Evolutionary conservation across 1,140 invertebrate species (phyloP).

Genomic region (Choristoneura fumiferana): DNA sequence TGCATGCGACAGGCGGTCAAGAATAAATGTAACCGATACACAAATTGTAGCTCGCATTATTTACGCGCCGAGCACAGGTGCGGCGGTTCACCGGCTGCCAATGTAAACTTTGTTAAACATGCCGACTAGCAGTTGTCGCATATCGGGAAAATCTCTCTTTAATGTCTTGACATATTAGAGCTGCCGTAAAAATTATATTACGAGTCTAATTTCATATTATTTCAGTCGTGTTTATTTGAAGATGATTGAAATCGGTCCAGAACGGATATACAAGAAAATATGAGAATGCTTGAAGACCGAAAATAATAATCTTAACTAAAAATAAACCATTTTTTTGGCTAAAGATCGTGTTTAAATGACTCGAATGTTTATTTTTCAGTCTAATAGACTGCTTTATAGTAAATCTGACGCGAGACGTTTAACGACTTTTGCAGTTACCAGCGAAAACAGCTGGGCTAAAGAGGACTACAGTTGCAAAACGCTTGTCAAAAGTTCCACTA

Average conservation of each 20-base stretch:
- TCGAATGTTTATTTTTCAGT: not conserved
- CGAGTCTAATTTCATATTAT: constrained; percentile 8
- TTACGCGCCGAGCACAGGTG: not conserved
- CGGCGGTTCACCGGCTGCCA: not conserved
- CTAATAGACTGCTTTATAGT: not conserved
- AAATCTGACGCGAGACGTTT: not conserved
- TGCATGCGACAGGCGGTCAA: not conserved
- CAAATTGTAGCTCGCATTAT: not conserved
- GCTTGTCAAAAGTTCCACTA: not conserved
- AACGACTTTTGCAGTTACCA: not conserved
- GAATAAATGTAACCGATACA: too few relatives aligned
- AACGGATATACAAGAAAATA: constrained; percentile 14
- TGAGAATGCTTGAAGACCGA: constrained; percentile 3
- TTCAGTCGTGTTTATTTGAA: not conserved
- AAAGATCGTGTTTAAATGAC: not conserved
- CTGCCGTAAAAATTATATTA: constrained; percentile 13
- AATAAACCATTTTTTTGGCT: constrained; percentile 5
- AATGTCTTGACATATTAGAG: constrained; percentile 1
- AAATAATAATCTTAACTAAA: constrained; percentile 1
- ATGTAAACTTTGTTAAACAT: constrained; percentile 10
- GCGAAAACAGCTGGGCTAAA: not conserved
- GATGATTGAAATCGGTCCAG: constrained; percentile 15
- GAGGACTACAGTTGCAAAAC: not conserved
- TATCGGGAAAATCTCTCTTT: constrained; percentile 7
- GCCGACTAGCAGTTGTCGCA: too few relatives aligned